Evolutionary conservation across 2,797 vertebrate genomes (phyloP), one percentile per base, ranked within the genome.

Genomic region (Danio choprae): DNA sequence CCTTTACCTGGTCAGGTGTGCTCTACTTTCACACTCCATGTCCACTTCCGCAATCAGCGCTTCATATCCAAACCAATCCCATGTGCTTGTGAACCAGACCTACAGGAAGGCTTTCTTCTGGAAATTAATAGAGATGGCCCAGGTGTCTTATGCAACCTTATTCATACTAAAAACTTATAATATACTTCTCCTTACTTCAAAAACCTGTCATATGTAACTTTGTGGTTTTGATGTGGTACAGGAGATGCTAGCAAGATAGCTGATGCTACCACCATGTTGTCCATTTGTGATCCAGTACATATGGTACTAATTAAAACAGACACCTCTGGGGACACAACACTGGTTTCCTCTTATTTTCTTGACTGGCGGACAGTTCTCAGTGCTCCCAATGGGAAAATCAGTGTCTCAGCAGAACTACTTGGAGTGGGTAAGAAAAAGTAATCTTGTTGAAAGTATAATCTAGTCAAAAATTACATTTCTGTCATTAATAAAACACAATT

Each of bases 41-140:
- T 99, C 70, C 95, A 98, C 89, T 99, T 98, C 87, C 95, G 96
- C 87, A 97, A 96, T 86, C 98, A 99, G 85, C 96, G 98, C 82
- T 99, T 98, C 91, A 94, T 90, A 82, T 97, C 98, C 56, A 98
- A 98, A 87, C 97, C 97, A 0, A 96, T 97, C 11, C 95, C 97
- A 0, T 99, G 98, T 89, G 96, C 96, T 82, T 99, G 98, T 82
- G 98, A 99, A 72, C 98, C 98, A 8, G 96, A 97, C 90, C 94
- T 99, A 85, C 95, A 91, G 83, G 97, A 98, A 85, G 96, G 96
- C 2, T 99, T 99, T 92, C 92, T 98, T 69, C 89, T 99, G 85
- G 96, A 98, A 90, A 88, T 99, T 76, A 95, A 97, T 89, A 94
- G 90, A 89, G 97, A 97, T 65, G 92, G 88, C 48, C 87, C 91